Percentiles rank a stretch among this genome's conserved stretches.
Conservation (phyloP, 2,113 vertebrate species). For the Nerophis lumbriciformis region DNA sequence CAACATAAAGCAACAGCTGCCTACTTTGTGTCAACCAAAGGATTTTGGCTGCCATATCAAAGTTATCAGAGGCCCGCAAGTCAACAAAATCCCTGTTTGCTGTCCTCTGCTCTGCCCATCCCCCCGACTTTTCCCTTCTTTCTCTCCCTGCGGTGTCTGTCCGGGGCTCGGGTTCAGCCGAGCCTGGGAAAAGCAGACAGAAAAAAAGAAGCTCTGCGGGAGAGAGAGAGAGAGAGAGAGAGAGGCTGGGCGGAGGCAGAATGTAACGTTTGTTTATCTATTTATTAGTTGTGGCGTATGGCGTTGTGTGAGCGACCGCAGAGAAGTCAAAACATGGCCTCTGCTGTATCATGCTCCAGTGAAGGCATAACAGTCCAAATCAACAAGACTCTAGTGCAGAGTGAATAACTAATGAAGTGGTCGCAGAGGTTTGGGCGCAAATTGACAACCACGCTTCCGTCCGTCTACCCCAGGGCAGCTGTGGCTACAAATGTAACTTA, state of each 20-base stretch:
- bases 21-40: conserved; percentile 17
- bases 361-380: no score
- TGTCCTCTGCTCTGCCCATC: conserved; percentile 17
- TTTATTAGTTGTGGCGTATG: neutral
- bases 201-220: conserved; percentile 50
- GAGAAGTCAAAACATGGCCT: neutral
- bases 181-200: conserved; percentile 64
- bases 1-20: neutral
- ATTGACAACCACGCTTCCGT: no score
- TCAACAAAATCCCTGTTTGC: conserved; percentile 46
- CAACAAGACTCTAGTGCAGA: no score
- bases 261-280: conserved; percentile 47
- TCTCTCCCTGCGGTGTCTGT: conserved; percentile 10
- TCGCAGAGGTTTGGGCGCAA: no score
- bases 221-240: conserved; percentile 4
- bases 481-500: no score
- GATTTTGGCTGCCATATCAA: conserved; percentile 39
- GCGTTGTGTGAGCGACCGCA: neutral
- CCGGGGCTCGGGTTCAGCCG: conserved; percentile 43
- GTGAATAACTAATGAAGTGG: no score
- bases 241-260: conserved; percentile 8
- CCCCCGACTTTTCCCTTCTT: neutral
- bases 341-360: neutral
- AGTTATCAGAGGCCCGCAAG: conserved; percentile 41
- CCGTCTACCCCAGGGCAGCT: no score